Base-by-base conservation (phyloP, 2,888 invertebrate genomes). In the Stegophylla sp. region DNA sequence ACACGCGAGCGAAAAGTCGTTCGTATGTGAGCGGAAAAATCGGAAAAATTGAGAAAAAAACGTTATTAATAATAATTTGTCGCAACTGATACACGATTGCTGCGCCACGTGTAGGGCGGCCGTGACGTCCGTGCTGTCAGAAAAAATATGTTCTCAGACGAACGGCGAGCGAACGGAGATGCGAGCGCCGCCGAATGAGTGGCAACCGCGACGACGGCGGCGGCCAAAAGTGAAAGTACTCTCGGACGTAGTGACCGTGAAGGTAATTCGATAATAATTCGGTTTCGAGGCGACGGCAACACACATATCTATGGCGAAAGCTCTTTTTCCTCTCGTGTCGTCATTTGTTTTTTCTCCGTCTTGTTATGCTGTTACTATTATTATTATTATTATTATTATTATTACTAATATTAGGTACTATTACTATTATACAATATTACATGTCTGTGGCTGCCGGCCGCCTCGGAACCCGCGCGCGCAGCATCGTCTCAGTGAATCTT, bases 241-340 rank as follows among this genome's bases (percentile, higher is more conserved):
- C 61, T 45, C 63, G 63, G 59, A 71, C 79, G 79, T 79, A 71
- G 79, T 79, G 79, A 79, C 79, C 79, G 79, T 79, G 79, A 79
- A 79, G 79, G 79, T 79, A 79, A 79, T 79, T 71, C 79, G 79
- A 79, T 79, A 79, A 79, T 79, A 79, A 79, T 79, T 79, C 61
- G 79, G 61, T 79, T 71, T 79, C 63, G 79, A 79, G 79, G 79
- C 71, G 61, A 79, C 69, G 23, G 34, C 64, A 20, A 34, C 56
- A 13, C 23, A 51, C 69, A 41, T 41, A 51, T 71, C 61, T 71
- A 71, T 79, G 79, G 79, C 79, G 79, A 79, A 79, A 79, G 79
- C 79, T 79, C 79, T 71, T 79, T 79, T 71, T 61, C 61, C 41
- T 43, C 69, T 61, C 41, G 71, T 79, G 61, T 79, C 71, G 79